Evolutionary conservation across 1,140 invertebrate species (phyloP).

Genomic region (Drosophila paulistorum): DNA sequence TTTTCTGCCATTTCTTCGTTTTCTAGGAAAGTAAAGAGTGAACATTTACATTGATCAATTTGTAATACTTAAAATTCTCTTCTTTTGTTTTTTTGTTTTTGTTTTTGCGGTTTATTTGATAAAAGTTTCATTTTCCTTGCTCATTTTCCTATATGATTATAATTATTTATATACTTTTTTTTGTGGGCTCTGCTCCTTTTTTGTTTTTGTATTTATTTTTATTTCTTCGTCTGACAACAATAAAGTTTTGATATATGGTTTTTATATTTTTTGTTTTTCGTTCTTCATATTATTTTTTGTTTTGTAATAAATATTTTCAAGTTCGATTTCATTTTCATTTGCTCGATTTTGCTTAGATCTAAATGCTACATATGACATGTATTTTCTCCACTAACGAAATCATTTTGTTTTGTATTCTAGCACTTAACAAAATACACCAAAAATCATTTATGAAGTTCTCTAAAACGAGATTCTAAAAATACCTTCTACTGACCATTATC

Average conservation of each 20-base stretch:
- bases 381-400: conserved; percentile 42
- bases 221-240: conserved; percentile 47
- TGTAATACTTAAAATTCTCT: conserved; percentile 52
- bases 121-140: conserved; percentile 14
- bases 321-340: conserved; percentile 17
- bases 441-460: conserved; percentile 53
- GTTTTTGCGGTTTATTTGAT: conserved; percentile 5
- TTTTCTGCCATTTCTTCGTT: conserved; percentile 16
- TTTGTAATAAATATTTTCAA: conserved; percentile 24
- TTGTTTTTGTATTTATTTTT: not conserved
- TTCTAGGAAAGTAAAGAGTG: conserved; percentile 16
- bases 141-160: conserved; percentile 10
- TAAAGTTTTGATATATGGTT: conserved; percentile 51
- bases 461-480: conserved; percentile 72
- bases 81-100: not conserved
- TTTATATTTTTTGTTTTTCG: not conserved
- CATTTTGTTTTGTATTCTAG: not conserved
- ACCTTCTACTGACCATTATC: conserved; percentile 39
- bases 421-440: not conserved
- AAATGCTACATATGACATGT: conserved; percentile 64
- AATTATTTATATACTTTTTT: not conserved
- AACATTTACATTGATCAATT: conserved; percentile 46
- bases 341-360: conserved; percentile 38
- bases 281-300: conserved; percentile 14
- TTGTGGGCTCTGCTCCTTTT: conserved; percentile 7